Evolutionary conservation across 2,113 vertebrate species (phyloP), one percentile per base, ranked within the genome.

Genomic region (Vulpes lagopus): DNA sequence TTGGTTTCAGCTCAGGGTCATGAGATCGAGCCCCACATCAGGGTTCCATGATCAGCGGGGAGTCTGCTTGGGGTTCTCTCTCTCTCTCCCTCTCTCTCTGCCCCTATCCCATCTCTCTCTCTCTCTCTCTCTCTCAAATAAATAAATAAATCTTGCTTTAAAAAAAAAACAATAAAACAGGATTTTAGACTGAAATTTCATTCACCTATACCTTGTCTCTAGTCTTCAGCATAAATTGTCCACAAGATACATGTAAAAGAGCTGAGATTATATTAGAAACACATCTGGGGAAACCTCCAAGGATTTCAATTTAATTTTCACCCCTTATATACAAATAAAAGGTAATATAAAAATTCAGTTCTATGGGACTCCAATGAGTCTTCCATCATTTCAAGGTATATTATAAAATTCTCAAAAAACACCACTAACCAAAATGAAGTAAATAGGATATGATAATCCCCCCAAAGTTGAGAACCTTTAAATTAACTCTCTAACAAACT

Each of bases 251-350:
- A 49, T 67, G 19, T 25, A 89, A 95, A 64, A n/a, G 38, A 60
- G 30, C 60, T 83, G 23, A 82, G 5, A 93, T 81, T 82, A 62
- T 73, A 71, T 92, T 64, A 87, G 15, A 85, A 95, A 59, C 23
- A 71, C 22, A 38, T 23, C 16, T 73, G 22, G 93, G 67, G 23
- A 82, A 94, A 76, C 30, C 2, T 49, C 60, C n/a, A 67, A 87
- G 27, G 17, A 91, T 78, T 91, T 85, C 53, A 30, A 95, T 86
- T 95, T 80, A 74, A 94, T 73, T 82, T 86, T 87, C 38, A 79
- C 32, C 19, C 62, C 53, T 87, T 55, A 84, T 27, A 60, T 59
- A 55, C 67, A 97, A 96, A 95, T 96, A 82, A 95, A 81, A 60
- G 94, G 55, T 80, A 74, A 76, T 1, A 69, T 22, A 94, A 78